Evolutionary conservation across 2,113 vertebrate genomes (phyloP).

Genomic region (Pelusios castaneus): DNA sequence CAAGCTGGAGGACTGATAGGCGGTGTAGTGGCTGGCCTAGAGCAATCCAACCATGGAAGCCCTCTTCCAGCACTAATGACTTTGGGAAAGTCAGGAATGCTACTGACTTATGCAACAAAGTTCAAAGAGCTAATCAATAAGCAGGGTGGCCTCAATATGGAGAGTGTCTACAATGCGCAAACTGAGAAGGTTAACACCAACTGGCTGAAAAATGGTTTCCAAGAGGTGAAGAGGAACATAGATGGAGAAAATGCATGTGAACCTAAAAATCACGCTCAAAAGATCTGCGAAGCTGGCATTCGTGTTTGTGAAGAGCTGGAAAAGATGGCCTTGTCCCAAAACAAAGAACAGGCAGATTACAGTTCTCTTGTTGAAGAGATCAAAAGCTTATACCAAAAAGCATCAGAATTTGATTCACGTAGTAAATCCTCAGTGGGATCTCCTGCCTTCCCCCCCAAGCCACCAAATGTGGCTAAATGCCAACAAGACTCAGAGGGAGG

Average conservation of each 20-base stretch:
- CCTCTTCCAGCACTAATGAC: background rate
- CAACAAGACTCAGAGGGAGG: background rate
- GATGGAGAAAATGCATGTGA: background rate
- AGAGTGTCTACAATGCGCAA: background rate
- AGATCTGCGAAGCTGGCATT: background rate
- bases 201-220: background rate
- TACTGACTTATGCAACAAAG: background rate
- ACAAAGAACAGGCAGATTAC: background rate
- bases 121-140: background rate
- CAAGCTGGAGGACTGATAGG: no score
- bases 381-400: no score
- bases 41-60: background rate
- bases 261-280: background rate
- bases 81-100: background rate
- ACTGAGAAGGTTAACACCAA: background rate
- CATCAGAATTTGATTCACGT: background rate
- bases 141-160: background rate
- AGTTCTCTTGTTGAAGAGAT: background rate
- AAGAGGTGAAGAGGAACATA: background rate
- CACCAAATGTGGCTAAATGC: background rate
- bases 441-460: background rate
- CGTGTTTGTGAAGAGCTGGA: background rate
- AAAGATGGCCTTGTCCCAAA: background rate
- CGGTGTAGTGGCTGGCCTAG: fast-evolving
- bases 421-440: background rate